Conservation (phyloP, 1,140 invertebrate species). For the Lasaia peninsularis region DNA sequence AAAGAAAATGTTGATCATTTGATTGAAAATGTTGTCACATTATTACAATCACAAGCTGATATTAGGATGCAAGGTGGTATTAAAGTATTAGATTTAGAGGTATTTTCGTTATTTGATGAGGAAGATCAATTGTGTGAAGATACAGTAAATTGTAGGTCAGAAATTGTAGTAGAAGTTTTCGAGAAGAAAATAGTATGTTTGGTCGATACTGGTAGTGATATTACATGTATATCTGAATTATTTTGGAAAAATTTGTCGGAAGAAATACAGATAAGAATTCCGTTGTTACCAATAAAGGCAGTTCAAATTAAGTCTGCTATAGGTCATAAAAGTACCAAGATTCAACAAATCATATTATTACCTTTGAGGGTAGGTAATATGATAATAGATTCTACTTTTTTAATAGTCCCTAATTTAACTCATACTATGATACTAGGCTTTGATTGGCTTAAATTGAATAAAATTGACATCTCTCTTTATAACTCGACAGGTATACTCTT, state of each 20-base stretch:
- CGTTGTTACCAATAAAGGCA: conserved; percentile 27
- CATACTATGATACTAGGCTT: conserved; percentile 30
- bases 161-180: neutral
- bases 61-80: neutral
- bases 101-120: neutral
- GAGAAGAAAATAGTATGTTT: neutral
- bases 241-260: conserved; percentile 9
- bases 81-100: neutral
- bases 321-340: conserved; percentile 26
- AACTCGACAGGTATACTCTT: neutral
- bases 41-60: neutral
- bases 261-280: conserved; percentile 17
- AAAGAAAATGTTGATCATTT: neutral
- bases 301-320: conserved; percentile 26
- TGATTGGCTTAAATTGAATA: conserved; percentile 31
- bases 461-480: conserved; percentile 5
- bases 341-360: conserved; percentile 26
- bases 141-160: neutral
- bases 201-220: conserved; percentile 35
- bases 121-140: neutral
- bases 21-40: neutral
- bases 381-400: conserved; percentile 12
- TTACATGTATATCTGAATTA: conserved; percentile 33
- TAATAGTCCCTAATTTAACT: conserved; percentile 29
- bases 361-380: conserved; percentile 14